A percentile compares a stretch with the other conserved stretches of the same genome.
These are phyloP conservation scores for Motacilla tschutschensis DNA, from an alignment of 2,113 vertebrate species.

Conservation along the genomic window DNA sequence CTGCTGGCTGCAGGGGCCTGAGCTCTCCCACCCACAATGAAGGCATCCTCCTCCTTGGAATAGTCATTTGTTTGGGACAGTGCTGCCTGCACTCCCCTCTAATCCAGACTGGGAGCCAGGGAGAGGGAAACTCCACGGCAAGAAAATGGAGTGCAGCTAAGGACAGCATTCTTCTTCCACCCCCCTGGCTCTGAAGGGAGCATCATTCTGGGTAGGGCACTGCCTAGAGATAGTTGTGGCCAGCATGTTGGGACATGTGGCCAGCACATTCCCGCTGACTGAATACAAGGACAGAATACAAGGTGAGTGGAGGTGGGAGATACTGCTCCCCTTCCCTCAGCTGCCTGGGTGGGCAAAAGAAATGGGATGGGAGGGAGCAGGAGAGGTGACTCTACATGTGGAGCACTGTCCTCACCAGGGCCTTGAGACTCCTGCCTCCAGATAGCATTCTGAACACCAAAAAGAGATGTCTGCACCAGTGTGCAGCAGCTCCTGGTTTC, in stretches of 20 bases:
- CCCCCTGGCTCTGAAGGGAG: not conserved
- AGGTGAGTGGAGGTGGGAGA: not conserved
- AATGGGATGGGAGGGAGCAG: not conserved
- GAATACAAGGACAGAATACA: too few relatives aligned
- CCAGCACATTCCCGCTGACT: not conserved
- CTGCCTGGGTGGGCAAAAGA: not conserved
- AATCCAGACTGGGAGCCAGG: not conserved
- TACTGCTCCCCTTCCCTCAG: not conserved
- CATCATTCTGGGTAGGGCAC: not conserved
- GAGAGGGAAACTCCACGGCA: not conserved
- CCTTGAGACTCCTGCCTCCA: not conserved
- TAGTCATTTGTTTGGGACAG: accelerated
- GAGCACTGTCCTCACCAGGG: accelerated
- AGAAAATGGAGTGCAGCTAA: not conserved
- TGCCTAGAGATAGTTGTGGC: not conserved
- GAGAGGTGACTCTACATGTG: not conserved
- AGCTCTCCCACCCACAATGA: not conserved
- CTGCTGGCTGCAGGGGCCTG: not conserved
- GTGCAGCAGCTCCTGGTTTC: not conserved
- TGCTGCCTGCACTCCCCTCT: accelerated
- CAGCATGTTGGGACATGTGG: accelerated
- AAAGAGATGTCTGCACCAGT: not conserved
- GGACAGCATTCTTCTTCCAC: not conserved
- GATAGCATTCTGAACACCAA: not conserved
- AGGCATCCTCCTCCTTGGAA: not conserved